These are phyloP conservation scores for Semnopithecus entellus DNA, from an alignment of 2,113 vertebrate genomes.

Conservation along the genomic window DNA sequence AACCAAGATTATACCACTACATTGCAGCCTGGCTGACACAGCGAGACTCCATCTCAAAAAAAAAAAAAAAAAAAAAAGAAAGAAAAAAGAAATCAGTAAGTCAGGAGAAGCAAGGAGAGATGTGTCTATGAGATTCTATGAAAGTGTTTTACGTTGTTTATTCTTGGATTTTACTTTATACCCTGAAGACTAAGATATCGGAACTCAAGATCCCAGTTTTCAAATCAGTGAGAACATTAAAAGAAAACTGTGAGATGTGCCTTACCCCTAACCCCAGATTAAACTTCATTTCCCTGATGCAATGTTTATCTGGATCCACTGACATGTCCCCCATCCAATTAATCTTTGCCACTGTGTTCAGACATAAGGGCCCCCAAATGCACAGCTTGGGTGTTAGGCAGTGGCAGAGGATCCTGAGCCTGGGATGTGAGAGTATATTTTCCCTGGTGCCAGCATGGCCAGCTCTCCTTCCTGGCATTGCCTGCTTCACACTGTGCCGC, in stretches of 20 bases:
- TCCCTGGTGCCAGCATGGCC: background rate
- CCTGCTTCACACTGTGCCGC: background rate
- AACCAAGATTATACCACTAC: background rate
- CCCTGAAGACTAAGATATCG: background rate
- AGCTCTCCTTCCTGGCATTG: background rate
- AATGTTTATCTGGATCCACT: background rate
- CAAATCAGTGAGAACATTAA: background rate
- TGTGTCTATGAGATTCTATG: background rate
- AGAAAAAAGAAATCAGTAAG: too few species aligned
- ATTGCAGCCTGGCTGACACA: background rate
- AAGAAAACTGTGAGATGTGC: background rate
- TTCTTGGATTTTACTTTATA: constrained; percentile 32
- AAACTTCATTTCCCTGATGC: background rate
- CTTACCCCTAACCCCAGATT: background rate
- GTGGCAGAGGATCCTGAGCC: background rate
- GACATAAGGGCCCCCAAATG: background rate
- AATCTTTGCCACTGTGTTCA: background rate
- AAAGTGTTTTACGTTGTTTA: background rate
- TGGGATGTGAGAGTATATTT: background rate
- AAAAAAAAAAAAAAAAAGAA: background rate
- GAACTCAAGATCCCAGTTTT: background rate
- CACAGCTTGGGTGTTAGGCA: background rate
- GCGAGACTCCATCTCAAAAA: background rate
- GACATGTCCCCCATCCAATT: background rate
- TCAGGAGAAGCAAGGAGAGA: background rate